A percentile compares a stretch with the other conserved stretches of the same genome.
Conservation (phyloP, 1,140 invertebrate genomes). For the Dermatophagoides farinae region DNA sequence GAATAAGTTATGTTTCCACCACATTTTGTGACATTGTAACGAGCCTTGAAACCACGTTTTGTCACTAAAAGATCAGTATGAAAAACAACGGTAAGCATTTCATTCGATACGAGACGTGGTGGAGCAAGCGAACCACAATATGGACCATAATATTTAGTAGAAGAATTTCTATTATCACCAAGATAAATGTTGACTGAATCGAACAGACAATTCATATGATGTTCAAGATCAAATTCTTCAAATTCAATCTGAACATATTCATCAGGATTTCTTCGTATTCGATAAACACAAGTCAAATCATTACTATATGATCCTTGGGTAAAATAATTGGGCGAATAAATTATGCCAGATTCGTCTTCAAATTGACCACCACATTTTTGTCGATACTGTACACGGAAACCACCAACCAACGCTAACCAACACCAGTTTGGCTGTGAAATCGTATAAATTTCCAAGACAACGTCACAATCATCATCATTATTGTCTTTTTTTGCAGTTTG, state of each 20-base stretch:
- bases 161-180: conserved; percentile 13
- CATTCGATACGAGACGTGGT: conserved; percentile 20
- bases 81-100: conserved; percentile 24
- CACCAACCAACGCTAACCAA: too few species aligned
- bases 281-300: conserved; percentile 25
- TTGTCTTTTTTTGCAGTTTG: too few species aligned
- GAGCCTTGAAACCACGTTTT: conserved; percentile 26
- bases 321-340: conserved; percentile 48
- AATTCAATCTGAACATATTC: conserved; percentile 23
- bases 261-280: conserved; percentile 22
- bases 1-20: conserved; percentile 34
- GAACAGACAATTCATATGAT: conserved; percentile 22
- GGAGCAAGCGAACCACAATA: conserved; percentile 25
- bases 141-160: conserved; percentile 17
- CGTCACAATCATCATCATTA: too few species aligned
- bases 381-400: conserved; percentile 36
- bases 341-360: conserved; percentile 28
- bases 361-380: conserved; percentile 48
- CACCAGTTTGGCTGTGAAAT: too few species aligned
- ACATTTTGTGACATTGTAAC: conserved; percentile 31
- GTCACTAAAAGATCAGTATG: conserved; percentile 18
- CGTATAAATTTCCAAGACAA: too few species aligned
- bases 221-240: conserved; percentile 26
- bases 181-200: conserved; percentile 23
- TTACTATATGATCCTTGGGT: conserved; percentile 27